phyloP scores from a whole-genome alignment of 1,140 invertebrate genomes.

The Epicauta chinensis region DNA sequence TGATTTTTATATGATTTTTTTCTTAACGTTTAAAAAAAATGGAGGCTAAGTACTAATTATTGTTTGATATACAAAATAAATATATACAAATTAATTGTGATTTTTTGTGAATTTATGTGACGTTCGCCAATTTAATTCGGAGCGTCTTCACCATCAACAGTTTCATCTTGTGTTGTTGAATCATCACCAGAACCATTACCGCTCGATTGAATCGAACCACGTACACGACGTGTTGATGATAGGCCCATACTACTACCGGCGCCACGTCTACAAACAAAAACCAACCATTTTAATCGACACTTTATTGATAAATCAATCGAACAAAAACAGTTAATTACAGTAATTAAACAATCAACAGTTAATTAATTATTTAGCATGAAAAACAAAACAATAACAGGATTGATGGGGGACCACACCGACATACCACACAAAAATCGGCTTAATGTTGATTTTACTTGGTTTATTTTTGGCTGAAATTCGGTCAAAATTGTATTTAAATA shows the following conservation, averaged over 20 bases:
- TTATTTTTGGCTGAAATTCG: slow-evolving; percentile 27
- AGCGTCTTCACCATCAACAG: slow-evolving; percentile 58
- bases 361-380: too few species aligned
- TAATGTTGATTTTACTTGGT: background rate
- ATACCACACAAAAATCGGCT: slow-evolving; percentile 19
- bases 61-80: background rate
- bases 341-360: too few species aligned
- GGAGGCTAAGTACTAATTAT: slow-evolving; percentile 1
- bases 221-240: slow-evolving; percentile 53
- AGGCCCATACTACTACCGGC: slow-evolving; percentile 49
- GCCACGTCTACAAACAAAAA: slow-evolving; percentile 43
- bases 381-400: too few species aligned
- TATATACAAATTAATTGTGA: background rate
- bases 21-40: slow-evolving; percentile 7
- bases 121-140: slow-evolving; percentile 44
- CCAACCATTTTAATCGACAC: background rate
- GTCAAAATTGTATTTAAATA: background rate
- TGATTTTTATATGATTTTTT: too few species aligned
- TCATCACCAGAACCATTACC: slow-evolving; percentile 62
- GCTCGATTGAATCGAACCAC: slow-evolving; percentile 61
- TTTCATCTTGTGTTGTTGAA: slow-evolving; percentile 61
- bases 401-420: slow-evolving; percentile 8
- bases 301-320: too few species aligned
- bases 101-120: too few species aligned
- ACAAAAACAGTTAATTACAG: too few species aligned